Conservation (phyloP, 2,888 invertebrate genomes). For the Dryocosmus kuriphilus region DNA sequence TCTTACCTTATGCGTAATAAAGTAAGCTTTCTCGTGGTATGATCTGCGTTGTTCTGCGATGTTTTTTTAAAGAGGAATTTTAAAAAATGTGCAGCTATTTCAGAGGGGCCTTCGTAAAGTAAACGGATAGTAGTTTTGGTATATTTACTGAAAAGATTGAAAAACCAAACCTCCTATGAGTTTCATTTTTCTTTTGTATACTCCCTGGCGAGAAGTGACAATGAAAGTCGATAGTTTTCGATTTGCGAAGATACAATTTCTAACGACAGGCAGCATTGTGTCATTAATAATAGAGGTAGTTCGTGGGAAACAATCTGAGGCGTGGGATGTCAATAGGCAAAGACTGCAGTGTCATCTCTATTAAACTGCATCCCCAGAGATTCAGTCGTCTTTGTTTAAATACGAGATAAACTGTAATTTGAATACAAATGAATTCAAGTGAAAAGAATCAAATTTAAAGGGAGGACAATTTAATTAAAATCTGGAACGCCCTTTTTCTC, state of each 20-base stretch:
- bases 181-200: slow-evolving; percentile 48
- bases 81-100: too few species aligned
- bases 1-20: too few species aligned
- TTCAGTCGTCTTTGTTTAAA: neutral
- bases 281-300: slow-evolving; percentile 66
- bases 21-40: too few species aligned
- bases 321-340: slow-evolving; percentile 46
- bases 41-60: too few species aligned
- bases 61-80: too few species aligned
- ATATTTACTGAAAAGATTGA: neutral
- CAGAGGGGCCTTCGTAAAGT: too few species aligned
- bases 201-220: slow-evolving; percentile 49
- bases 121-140: too few species aligned
- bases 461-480: neutral
- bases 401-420: neutral
- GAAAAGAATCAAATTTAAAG: neutral
- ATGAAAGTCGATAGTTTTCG: slow-evolving; percentile 56
- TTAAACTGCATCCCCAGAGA: neutral
- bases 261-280: slow-evolving; percentile 49
- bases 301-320: slow-evolving; percentile 58
- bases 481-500: neutral
- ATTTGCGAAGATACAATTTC: slow-evolving; percentile 49
- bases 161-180: slow-evolving; percentile 46
- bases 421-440: neutral
- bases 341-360: slow-evolving; percentile 60